Evolutionary conservation across 2,113 vertebrate genomes (phyloP).

Genomic region (Atractosteus spatula): DNA sequence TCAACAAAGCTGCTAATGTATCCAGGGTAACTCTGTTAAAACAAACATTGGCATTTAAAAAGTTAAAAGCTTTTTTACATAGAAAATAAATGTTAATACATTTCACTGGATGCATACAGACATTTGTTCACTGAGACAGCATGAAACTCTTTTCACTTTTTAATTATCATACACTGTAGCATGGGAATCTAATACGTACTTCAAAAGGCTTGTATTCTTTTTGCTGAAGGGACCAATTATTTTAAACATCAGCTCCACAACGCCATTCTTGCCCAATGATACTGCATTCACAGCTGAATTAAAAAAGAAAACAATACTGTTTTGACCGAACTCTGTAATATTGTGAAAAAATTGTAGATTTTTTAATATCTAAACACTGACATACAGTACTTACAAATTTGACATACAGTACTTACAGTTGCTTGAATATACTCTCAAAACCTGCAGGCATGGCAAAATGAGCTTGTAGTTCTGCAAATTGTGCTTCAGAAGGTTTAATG

Average conservation of each 20-base stretch:
- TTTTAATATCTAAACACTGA: too few relatives aligned
- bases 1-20: conserved; percentile 91
- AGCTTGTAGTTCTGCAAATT: conserved; percentile 86
- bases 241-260: conserved; percentile 91
- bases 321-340: not conserved
- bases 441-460: conserved; percentile 89
- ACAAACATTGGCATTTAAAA: conserved; percentile 41
- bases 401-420: conserved; percentile 78
- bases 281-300: conserved; percentile 88
- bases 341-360: not conserved
- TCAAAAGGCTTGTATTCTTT: conserved; percentile 86
- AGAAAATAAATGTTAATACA: too few relatives aligned
- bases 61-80: too few relatives aligned
- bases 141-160: too few relatives aligned
- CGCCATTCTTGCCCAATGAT: conserved; percentile 88
- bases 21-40: conserved; percentile 91
- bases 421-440: conserved; percentile 84
- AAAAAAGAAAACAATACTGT: conserved; percentile 16
- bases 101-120: too few relatives aligned
- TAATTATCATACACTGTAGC: too few relatives aligned
- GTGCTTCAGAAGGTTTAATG: conserved; percentile 85
- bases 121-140: too few relatives aligned
- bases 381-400: not conserved
- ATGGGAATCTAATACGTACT: conserved; percentile 67
- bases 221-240: conserved; percentile 88